Conservation (phyloP, 2,888 invertebrate genomes). For the Acanthoscelides obtectus region DNA sequence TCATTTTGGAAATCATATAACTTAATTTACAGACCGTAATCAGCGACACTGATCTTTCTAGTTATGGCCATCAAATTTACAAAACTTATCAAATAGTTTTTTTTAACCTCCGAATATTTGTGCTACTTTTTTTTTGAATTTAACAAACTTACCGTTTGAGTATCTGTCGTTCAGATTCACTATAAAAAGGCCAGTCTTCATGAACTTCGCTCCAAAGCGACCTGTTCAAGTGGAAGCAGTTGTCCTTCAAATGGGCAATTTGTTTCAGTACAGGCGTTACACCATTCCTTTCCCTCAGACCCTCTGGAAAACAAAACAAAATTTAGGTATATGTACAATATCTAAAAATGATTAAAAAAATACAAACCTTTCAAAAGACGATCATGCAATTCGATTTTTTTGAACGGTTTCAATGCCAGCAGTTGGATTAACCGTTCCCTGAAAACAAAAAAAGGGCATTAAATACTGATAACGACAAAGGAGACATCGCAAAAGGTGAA, state of each 20-base stretch:
- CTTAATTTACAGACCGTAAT: no score
- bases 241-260: slow-evolving; percentile 79
- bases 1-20: no score
- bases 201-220: slow-evolving; percentile 90
- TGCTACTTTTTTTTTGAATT: no score
- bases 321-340: neutral
- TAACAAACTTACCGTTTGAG: slow-evolving; percentile 86
- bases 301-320: slow-evolving; percentile 57
- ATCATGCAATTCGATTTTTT: slow-evolving; percentile 84
- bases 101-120: no score
- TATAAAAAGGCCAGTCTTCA: slow-evolving; percentile 91
- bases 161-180: slow-evolving; percentile 82
- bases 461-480: slow-evolving; percentile 24
- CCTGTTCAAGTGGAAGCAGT: slow-evolving; percentile 82
- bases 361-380: slow-evolving; percentile 75
- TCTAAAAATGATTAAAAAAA: neutral
- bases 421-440: slow-evolving; percentile 93
- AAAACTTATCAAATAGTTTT: no score
- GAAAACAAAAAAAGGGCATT: slow-evolving; percentile 38
- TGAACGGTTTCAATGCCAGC: slow-evolving; percentile 87
- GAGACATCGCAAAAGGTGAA: no score
- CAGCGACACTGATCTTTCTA: no score
- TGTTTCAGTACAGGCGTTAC: slow-evolving; percentile 75
- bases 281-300: slow-evolving; percentile 73
- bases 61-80: no score